Conservation (phyloP, 2,113 vertebrate species). For the Oenanthe melanoleuca region DNA sequence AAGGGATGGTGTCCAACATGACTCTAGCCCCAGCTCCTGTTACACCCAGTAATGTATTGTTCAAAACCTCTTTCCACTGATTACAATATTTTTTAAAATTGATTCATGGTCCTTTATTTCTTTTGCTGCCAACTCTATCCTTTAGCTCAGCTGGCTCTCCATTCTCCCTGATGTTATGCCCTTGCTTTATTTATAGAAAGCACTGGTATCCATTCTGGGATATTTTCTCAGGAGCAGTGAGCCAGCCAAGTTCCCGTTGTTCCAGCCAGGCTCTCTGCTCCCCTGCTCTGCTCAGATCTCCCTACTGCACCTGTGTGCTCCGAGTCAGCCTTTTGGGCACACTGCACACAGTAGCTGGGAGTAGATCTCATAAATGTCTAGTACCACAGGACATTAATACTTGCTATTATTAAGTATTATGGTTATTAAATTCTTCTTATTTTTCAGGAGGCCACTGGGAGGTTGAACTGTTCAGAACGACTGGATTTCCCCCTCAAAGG, state of each 20-base stretch:
- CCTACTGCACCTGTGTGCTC: background rate
- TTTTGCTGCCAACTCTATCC: background rate
- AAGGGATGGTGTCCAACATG: background rate
- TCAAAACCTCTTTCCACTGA: background rate
- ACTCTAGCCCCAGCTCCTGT: background rate
- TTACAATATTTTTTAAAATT: background rate
- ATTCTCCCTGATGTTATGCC: background rate
- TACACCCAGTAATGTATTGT: background rate
- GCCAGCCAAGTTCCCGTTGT: background rate
- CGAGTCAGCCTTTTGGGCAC: background rate
- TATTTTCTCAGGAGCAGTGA: background rate
- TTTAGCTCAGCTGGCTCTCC: background rate
- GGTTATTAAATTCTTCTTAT: background rate
- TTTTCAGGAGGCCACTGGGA: background rate
- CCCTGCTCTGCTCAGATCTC: background rate
- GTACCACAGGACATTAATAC: background rate
- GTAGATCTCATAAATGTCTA: background rate
- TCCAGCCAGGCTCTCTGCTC: background rate
- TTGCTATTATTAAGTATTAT: background rate
- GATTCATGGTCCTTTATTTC: background rate
- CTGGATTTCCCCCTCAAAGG: background rate
- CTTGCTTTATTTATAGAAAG: conserved; percentile 61
- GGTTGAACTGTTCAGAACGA: background rate
- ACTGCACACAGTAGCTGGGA: background rate
- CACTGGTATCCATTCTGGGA: background rate